Conservation (phyloP, 2,797 vertebrate genomes). For the Diplodus sargus region DNA sequence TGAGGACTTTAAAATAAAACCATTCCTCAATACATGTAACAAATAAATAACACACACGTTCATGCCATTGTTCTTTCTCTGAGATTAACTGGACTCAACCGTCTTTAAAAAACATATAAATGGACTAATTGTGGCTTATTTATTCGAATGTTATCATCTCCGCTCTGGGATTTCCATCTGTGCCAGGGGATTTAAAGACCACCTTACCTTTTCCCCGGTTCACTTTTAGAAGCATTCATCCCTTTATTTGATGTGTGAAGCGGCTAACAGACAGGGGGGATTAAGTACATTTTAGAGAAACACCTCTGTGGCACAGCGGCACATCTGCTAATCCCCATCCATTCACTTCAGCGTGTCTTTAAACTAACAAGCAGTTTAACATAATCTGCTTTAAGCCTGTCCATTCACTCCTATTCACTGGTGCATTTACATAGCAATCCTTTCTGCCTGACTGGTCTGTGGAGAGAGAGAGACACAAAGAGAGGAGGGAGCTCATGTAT, state of each 20-base stretch:
- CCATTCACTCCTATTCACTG: constrained; percentile 74
- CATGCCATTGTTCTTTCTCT: neutral
- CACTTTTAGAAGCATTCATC: constrained; percentile 47
- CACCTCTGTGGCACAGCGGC: constrained; percentile 75
- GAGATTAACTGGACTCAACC: constrained; percentile 17
- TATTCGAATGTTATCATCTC: constrained; percentile 29
- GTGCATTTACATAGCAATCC: constrained; percentile 79
- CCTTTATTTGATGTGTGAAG: constrained; percentile 62
- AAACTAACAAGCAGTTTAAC: constrained; percentile 83
- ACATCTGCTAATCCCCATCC: constrained; percentile 74
- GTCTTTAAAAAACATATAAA: constrained; percentile 20
- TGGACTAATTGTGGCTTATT: constrained; percentile 23
- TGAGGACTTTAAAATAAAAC: neutral
- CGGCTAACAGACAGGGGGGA: constrained; percentile 64
- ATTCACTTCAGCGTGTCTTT: constrained; percentile 75
- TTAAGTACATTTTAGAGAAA: constrained; percentile 71
- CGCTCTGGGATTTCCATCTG: constrained; percentile 19
- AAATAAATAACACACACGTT: neutral
- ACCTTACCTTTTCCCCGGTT: constrained; percentile 47
- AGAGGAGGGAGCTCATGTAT: constrained; percentile 7
- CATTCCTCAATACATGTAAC: neutral
- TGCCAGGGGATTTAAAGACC: constrained; percentile 44
- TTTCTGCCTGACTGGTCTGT: constrained; percentile 58
- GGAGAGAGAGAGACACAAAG: constrained; percentile 34
- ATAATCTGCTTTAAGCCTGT: constrained; percentile 80